These are phyloP conservation scores for Amphiura filiformis DNA, from an alignment of 35 echinoderm and acorn worm genomes.

Conservation along the genomic window DNA sequence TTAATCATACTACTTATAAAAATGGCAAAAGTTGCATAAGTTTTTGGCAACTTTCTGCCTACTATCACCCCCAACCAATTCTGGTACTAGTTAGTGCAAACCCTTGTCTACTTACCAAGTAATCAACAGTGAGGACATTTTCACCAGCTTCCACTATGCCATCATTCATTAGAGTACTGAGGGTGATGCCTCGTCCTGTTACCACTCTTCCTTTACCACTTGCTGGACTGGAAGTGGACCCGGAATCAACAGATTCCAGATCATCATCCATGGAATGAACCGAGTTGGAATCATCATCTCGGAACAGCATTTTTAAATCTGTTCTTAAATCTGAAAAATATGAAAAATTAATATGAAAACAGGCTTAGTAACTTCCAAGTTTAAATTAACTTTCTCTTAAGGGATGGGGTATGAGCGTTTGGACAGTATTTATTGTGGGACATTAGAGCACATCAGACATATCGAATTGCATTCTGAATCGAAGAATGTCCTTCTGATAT, in stretches of 20 bases:
- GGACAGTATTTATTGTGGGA: too few relatives aligned
- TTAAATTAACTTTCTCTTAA: too few relatives aligned
- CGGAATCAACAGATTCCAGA: slow-evolving; percentile 63
- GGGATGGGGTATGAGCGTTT: too few relatives aligned
- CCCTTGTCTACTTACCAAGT: slow-evolving; percentile 93
- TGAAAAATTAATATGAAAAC: background rate
- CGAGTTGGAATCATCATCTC: slow-evolving; percentile 86
- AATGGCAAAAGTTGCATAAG: too few relatives aligned
- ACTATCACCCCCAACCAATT: too few relatives aligned
- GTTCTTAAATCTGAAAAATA: background rate
- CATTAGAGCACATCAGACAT: too few relatives aligned
- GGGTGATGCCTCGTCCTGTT: slow-evolving; percentile 82
- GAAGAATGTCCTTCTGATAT: too few relatives aligned
- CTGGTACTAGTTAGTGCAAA: too few relatives aligned
- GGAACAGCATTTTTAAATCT: slow-evolving; percentile 56
- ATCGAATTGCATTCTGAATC: too few relatives aligned
- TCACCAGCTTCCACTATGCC: slow-evolving; percentile 88
- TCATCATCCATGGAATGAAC: slow-evolving; percentile 53
- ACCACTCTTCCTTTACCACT: slow-evolving; percentile 53
- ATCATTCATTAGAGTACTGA: slow-evolving; percentile 90
- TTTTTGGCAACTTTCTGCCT: too few relatives aligned
- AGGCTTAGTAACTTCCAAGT: background rate
- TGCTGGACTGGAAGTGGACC: slow-evolving; percentile 51
- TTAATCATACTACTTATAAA: too few relatives aligned
- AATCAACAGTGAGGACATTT: slow-evolving; percentile 82